Percentiles rank a stretch among this genome's conserved stretches.
Evolutionary conservation across 1,140 invertebrate species (phyloP).

Genomic region (Hyles euphorbiae): DNA sequence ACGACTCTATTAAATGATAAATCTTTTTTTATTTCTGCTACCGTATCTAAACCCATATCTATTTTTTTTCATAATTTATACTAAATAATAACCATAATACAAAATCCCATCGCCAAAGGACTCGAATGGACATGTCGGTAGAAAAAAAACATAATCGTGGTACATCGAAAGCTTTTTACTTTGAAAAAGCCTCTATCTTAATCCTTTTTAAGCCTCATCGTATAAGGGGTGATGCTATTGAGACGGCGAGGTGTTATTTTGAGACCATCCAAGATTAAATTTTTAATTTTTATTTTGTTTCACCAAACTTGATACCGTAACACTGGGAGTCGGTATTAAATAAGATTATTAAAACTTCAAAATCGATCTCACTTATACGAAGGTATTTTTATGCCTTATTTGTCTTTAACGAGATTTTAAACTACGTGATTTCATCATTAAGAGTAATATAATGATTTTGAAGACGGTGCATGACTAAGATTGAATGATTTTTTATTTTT

Average conservation of each 20-base stretch:
- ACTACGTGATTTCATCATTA: no score
- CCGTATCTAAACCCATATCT: no score
- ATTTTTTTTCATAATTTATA: no score
- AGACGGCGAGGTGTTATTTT: conserved; percentile 63
- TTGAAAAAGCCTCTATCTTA: conserved; percentile 68
- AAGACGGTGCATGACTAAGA: no score
- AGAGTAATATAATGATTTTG: no score
- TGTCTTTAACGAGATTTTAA: no score
- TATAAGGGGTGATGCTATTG: conserved; percentile 53
- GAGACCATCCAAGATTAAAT: conserved; percentile 57
- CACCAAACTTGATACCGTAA: conserved; percentile 43
- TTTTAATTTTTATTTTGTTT: conserved; percentile 39
- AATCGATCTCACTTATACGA: no score
- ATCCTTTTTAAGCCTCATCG: conserved; percentile 67
- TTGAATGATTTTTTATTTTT: no score
- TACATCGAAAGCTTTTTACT: conserved; percentile 69
- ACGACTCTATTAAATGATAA: no score
- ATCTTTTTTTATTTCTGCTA: no score
- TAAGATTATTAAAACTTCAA: no score
- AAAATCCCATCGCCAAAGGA: conserved; percentile 17
- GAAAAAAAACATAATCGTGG: conserved; percentile 54
- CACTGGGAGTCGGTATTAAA: conserved; percentile 39
- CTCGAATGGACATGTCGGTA: conserved; percentile 29
- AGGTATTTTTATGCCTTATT: no score
- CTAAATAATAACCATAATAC: conserved; percentile 4